These are phyloP conservation scores for Cherax destructor DNA, from an alignment of 1,140 invertebrate genomes.

Conservation along the genomic window DNA sequence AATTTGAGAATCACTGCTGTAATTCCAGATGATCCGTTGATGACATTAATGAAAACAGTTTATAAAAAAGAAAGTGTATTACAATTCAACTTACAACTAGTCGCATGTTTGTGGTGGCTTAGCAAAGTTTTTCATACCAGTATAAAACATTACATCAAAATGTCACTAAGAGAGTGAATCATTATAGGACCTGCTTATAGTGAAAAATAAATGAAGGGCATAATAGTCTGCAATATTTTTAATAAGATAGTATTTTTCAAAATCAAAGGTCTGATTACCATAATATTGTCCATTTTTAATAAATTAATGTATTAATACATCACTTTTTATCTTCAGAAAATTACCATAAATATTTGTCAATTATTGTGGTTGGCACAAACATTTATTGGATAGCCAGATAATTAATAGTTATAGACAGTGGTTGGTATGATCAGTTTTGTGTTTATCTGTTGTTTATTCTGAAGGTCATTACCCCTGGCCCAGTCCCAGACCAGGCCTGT, in stretches of 20 bases:
- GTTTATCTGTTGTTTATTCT: background rate
- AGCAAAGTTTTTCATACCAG: background rate
- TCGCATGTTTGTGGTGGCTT: background rate
- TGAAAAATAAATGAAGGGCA: no score
- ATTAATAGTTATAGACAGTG: background rate
- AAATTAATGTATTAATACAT: background rate
- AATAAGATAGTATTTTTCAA: no score
- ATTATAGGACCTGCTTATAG: no score
- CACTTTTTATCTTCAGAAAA: background rate
- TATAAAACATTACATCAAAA: no score
- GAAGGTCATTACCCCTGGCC: no score
- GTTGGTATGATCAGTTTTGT: background rate
- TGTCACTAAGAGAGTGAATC: no score
- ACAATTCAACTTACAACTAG: background rate
- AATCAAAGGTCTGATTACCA: no score
- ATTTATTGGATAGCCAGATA: background rate
- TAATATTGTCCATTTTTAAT: background rate
- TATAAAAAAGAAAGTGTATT: background rate
- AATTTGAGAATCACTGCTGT: background rate
- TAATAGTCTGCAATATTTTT: no score
- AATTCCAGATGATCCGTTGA: background rate
- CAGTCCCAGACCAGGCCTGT: no score
- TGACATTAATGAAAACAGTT: background rate
- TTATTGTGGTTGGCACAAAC: background rate
- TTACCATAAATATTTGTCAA: background rate